phyloP scores from a whole-genome alignment of 64 coral and sea anemone species.

The Montipora cactus region DNA sequence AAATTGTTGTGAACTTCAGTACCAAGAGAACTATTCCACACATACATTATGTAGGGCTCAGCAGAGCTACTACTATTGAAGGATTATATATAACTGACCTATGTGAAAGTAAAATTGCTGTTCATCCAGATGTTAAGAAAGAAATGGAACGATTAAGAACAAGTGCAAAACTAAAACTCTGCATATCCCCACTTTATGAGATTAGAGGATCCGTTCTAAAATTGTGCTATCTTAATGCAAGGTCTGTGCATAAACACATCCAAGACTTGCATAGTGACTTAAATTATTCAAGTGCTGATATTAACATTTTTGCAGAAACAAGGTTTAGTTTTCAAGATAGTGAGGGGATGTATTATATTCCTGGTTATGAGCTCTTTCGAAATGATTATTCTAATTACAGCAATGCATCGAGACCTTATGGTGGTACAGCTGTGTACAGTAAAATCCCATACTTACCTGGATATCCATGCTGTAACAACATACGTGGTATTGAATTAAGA shows the following conservation, averaged over 20 bases:
- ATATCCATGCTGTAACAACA: conserved; percentile 12
- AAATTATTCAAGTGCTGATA: conserved; percentile 13
- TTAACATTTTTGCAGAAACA: conserved; percentile 62
- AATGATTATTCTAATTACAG: conserved; percentile 8
- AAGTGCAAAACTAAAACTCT: background rate
- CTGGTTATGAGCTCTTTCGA: conserved; percentile 31
- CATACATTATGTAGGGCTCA: conserved; percentile 60
- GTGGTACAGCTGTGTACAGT: conserved; percentile 17
- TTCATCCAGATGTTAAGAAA: conserved; percentile 16
- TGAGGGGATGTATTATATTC: conserved; percentile 30
- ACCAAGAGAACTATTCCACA: conserved; percentile 11
- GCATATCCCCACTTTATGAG: background rate
- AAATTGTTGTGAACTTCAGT: conserved; percentile 15
- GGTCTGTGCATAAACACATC: conserved; percentile 17
- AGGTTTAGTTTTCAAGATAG: conserved; percentile 34
- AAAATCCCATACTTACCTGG: background rate
- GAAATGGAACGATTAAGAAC: conserved; percentile 62
- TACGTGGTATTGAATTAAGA: background rate
- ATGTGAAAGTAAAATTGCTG: conserved; percentile 54
- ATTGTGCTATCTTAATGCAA: conserved; percentile 2
- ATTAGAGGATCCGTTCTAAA: background rate
- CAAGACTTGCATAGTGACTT: conserved; percentile 24
- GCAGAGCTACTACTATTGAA: conserved; percentile 46
- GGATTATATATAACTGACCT: conserved; percentile 53
- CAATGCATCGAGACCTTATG: background rate